Conservation (phyloP, 2,113 vertebrate species). For the cat (Felis catus) region F.catus_Fca126_mat1.0 CM031413.1:68841001-68841500, state of each 20-base stretch:
- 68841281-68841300: neutral
- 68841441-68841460: neutral
- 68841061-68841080: neutral
- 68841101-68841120: neutral
- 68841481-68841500: neutral
- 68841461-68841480: neutral
- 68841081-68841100: neutral
- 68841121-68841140: neutral
- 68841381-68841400: neutral
- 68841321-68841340: too few relatives aligned
- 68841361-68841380: neutral
- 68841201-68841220: neutral
- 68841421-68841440: neutral
- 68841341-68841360: neutral
- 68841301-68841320: neutral
- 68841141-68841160: neutral
- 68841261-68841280: neutral
- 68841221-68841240: neutral
- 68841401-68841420: neutral
- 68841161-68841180: neutral
- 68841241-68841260: neutral
- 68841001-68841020: neutral
- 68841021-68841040: neutral
- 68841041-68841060: neutral
- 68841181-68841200: neutral